Conservation (phyloP, 2,797 vertebrate species). For the Champsocephalus esox region DNA sequence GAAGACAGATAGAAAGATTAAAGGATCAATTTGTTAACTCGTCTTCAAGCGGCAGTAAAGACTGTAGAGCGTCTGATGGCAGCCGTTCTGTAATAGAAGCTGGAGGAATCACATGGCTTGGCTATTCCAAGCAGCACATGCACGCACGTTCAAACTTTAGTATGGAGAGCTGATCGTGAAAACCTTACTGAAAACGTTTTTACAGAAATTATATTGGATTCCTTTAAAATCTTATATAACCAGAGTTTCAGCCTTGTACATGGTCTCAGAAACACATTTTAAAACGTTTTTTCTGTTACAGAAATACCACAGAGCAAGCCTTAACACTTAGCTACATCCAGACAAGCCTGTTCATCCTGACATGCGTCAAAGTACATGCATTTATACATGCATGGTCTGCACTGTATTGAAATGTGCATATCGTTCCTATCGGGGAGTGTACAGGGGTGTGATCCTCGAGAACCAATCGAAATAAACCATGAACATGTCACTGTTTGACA, state of each 20-base stretch:
- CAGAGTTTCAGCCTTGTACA: conserved; percentile 9
- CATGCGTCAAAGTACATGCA: not conserved
- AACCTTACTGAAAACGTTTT: conserved; percentile 13
- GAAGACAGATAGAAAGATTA: conserved; percentile 14
- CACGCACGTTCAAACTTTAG: conserved; percentile 24
- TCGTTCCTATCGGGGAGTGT: not conserved
- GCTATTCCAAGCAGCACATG: conserved; percentile 79
- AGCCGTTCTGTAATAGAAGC: conserved; percentile 79
- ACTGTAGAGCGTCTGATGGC: conserved; percentile 45
- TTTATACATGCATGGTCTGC: not conserved
- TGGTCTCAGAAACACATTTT: not conserved
- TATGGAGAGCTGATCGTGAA: conserved; percentile 4
- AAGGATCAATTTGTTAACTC: conserved; percentile 42
- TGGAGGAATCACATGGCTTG: conserved; percentile 80
- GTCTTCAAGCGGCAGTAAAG: conserved; percentile 57
- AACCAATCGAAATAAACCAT: conserved; percentile 52
- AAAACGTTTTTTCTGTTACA: not conserved
- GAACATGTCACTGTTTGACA: conserved; percentile 35
- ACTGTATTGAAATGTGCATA: not conserved
- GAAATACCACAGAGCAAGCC: not conserved
- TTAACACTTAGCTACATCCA: not conserved
- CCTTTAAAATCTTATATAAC: conserved; percentile 2
- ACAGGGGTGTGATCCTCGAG: conserved; percentile 48
- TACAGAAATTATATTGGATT: conserved; percentile 9
- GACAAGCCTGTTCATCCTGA: not conserved